Evolutionary conservation across 2,888 invertebrate genomes (phyloP).

Genomic region (Ornithoptera alexandrae): DNA sequence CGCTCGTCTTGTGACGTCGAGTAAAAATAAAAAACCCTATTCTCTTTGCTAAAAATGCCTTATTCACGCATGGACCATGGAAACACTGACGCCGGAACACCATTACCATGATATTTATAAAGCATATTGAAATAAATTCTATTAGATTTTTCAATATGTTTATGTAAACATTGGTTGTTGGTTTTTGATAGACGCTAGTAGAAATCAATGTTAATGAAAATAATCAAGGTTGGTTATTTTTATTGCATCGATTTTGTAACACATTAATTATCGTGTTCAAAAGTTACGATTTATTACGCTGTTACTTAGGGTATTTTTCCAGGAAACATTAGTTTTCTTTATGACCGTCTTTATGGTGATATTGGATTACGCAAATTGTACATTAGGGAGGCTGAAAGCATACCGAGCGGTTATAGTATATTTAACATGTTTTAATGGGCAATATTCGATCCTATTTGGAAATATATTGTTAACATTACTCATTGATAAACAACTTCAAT

Average conservation of each 20-base stretch:
- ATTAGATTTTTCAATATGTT: too few relatives aligned
- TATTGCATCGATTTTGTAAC: not conserved
- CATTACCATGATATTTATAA: too few relatives aligned
- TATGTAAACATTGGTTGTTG: too few relatives aligned
- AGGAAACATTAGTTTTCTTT: slow-evolving; percentile 25
- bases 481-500: slow-evolving; percentile 1
- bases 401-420: slow-evolving; percentile 14
- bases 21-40: too few relatives aligned
- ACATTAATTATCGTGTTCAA: not conserved
- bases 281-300: not conserved
- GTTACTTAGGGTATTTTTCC: slow-evolving; percentile 9
- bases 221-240: not conserved
- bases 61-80: too few relatives aligned
- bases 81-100: too few relatives aligned
- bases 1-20: too few relatives aligned
- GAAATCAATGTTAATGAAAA: not conserved
- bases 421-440: slow-evolving; percentile 23
- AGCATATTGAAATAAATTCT: too few relatives aligned
- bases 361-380: slow-evolving; percentile 28
- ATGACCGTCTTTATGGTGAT: slow-evolving; percentile 22
- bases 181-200: not conserved
- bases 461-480: slow-evolving; percentile 10
- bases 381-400: slow-evolving; percentile 25
- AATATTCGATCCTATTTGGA: slow-evolving; percentile 5
- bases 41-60: too few relatives aligned